Conservation (phyloP, 2,797 vertebrate genomes). For the Channallabes apus region DNA sequence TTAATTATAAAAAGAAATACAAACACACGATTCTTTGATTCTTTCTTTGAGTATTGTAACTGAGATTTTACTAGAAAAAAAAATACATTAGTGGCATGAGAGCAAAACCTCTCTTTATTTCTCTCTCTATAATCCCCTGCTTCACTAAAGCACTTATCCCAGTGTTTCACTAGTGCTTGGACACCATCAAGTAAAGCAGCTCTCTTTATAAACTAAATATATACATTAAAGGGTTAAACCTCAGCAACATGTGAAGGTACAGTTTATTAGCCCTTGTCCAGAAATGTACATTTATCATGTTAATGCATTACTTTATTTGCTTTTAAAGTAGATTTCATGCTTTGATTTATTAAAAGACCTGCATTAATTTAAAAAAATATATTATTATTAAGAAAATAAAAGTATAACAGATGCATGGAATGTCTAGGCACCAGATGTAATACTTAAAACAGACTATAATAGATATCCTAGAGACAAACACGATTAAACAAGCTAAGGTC, state of each 20-base stretch:
- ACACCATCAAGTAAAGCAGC: not conserved
- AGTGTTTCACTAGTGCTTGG: too few species aligned
- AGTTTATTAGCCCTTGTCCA: not conserved
- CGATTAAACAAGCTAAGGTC: not conserved
- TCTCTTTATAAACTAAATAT: not conserved
- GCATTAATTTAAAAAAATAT: not conserved
- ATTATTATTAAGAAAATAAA: not conserved
- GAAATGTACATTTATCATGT: not conserved
- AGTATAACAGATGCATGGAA: not conserved
- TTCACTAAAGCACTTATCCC: too few species aligned
- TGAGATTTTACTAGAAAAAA: too few species aligned
- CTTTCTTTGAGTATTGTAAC: too few species aligned
- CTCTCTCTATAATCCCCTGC: too few species aligned
- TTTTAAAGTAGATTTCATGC: not conserved
- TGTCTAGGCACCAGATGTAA: not conserved
- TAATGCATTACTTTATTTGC: not conserved
- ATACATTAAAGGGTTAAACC: not conserved
- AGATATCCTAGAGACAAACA: not conserved
- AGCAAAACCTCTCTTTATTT: too few species aligned
- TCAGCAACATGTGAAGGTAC: not conserved
- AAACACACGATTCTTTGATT: too few species aligned
- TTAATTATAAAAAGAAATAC: too few species aligned
- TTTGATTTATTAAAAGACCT: not conserved
- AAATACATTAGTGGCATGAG: too few species aligned
- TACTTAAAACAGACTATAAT: not conserved